phyloP scores from a whole-genome alignment of 2,888 invertebrate genomes.

The Pseudococcus viburni region DNA sequence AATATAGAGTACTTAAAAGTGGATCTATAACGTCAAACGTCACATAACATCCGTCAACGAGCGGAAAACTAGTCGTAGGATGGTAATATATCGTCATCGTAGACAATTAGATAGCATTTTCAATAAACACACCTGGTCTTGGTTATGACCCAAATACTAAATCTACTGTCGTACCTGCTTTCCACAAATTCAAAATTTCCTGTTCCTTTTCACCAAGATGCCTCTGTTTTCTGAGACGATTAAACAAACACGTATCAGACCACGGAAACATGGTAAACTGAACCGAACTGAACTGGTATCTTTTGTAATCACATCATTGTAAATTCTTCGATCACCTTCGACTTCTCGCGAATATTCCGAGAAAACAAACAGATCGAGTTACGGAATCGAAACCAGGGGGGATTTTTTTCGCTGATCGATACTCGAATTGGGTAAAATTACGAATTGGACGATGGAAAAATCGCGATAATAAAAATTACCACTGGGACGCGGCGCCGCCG shows the following conservation, averaged over 20 bases:
- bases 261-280: slow-evolving; percentile 62
- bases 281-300: neutral
- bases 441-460: neutral
- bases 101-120: neutral
- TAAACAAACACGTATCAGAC: slow-evolving; percentile 65
- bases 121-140: neutral
- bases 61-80: neutral
- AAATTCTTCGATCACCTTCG: neutral
- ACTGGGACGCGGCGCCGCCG: neutral
- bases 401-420: neutral
- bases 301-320: neutral
- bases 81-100: neutral
- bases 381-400: neutral
- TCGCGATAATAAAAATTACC: slow-evolving; percentile 6
- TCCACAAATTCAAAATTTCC: slow-evolving; percentile 68
- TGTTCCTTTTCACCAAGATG: slow-evolving; percentile 65
- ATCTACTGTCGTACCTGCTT: slow-evolving; percentile 69
- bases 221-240: slow-evolving; percentile 63
- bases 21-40: neutral
- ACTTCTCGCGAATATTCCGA: neutral
- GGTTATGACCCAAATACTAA: slow-evolving; percentile 8
- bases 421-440: neutral
- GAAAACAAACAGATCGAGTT: neutral
- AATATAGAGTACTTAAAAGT: neutral
- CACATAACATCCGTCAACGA: slow-evolving; percentile 4